phyloP scores from a whole-genome alignment of 2,113 vertebrate species.

The Calypte anna region DNA sequence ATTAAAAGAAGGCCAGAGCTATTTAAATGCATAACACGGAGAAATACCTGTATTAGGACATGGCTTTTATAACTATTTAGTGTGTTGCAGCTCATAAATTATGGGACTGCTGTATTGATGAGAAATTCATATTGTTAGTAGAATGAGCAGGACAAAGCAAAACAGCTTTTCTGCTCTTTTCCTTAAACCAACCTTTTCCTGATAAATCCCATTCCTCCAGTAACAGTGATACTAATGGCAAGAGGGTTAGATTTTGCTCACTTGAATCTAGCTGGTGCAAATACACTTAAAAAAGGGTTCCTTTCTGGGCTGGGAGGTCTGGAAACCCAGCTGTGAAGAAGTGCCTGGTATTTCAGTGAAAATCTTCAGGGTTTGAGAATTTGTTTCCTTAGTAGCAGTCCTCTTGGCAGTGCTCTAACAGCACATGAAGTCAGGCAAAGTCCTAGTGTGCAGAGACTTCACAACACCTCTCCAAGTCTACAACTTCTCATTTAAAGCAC shows the following conservation, averaged over 20 bases:
- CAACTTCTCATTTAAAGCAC: neutral
- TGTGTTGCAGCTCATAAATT: neutral
- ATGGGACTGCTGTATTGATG: neutral
- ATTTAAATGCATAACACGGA: neutral
- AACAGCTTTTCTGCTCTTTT: neutral
- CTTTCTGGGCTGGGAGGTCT: neutral
- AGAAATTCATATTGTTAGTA: neutral
- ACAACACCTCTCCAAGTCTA: neutral
- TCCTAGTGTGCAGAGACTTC: accelerated
- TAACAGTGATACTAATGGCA: neutral
- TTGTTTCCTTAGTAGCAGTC: neutral
- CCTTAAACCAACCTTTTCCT: neutral
- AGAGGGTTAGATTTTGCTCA: neutral
- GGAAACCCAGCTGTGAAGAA: neutral
- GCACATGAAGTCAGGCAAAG: neutral
- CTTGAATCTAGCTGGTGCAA: neutral
- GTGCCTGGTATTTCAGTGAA: neutral
- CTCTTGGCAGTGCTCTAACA: neutral
- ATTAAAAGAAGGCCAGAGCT: neutral
- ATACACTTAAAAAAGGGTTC: neutral
- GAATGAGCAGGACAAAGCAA: neutral
- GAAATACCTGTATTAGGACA: neutral
- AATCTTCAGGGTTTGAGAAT: neutral
- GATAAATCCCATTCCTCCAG: neutral
- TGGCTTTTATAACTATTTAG: neutral